Evolutionary conservation across 2,797 vertebrate species (phyloP).

Genomic region (Phalanger gymnotis): DNA sequence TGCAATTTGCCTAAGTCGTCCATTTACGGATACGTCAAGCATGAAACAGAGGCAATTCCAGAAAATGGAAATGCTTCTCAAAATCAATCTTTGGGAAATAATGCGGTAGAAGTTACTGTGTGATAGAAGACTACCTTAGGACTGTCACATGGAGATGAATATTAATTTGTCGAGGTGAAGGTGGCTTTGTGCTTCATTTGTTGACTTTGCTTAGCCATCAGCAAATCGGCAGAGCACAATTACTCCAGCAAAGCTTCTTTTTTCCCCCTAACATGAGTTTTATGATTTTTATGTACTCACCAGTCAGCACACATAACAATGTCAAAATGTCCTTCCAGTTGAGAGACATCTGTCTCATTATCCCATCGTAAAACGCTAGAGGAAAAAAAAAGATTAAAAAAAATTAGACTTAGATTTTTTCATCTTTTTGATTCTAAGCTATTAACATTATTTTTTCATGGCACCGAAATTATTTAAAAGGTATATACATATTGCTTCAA

Average conservation of each 20-base stretch:
- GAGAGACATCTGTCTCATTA: slow-evolving; percentile 95
- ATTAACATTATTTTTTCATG: slow-evolving; percentile 81
- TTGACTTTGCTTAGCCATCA: slow-evolving; percentile 90
- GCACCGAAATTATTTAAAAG: slow-evolving; percentile 78
- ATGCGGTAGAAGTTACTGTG: slow-evolving; percentile 92
- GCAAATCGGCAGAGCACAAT: slow-evolving; percentile 87
- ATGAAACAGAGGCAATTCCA: slow-evolving; percentile 99
- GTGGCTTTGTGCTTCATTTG: slow-evolving; percentile 90
- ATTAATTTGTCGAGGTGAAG: slow-evolving; percentile 91
- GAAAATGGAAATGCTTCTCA: slow-evolving; percentile 98
- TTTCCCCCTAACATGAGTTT: slow-evolving; percentile 82
- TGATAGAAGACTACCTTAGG: slow-evolving; percentile 92
- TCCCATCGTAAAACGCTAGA: slow-evolving; percentile 98
- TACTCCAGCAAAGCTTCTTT: slow-evolving; percentile 87
- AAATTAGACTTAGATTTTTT: slow-evolving; percentile 83
- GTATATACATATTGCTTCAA: slow-evolving; percentile 77
- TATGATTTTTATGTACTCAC: slow-evolving; percentile 93
- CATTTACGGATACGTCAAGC: slow-evolving; percentile 99
- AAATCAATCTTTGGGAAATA: slow-evolving; percentile 94
- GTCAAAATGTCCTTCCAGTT: slow-evolving; percentile 97
- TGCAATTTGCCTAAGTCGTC: slow-evolving; percentile 99
- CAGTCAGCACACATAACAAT: slow-evolving; percentile 99
- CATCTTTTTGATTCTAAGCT: slow-evolving; percentile 82
- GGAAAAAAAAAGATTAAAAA: slow-evolving; percentile 83
- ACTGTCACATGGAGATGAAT: slow-evolving; percentile 92